These are phyloP conservation scores for Apostichopus leukothele DNA, from an alignment of 53 echinoderm and acorn worm genomes.

Conservation along the genomic window DNA sequence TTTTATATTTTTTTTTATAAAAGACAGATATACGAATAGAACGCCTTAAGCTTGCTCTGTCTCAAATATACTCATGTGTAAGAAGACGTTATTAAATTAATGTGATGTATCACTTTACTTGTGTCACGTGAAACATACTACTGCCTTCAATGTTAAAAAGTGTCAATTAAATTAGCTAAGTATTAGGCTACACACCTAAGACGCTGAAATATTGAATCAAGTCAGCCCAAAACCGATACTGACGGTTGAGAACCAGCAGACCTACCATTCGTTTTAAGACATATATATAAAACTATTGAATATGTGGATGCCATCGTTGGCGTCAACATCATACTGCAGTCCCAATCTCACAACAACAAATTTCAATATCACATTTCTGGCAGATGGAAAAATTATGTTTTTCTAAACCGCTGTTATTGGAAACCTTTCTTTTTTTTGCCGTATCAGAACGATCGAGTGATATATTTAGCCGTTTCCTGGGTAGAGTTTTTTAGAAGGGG, in stretches of 20 bases:
- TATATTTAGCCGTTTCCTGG: no score
- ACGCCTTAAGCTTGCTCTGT: constrained; percentile 29
- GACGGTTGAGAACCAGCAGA: neutral
- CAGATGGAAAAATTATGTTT: neutral
- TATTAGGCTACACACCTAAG: constrained; percentile 28
- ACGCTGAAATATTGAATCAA: constrained; percentile 26
- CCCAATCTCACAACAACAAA: neutral
- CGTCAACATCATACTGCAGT: neutral
- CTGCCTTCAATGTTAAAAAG: constrained; percentile 40
- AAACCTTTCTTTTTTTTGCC: no score
- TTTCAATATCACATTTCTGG: neutral
- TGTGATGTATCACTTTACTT: constrained; percentile 42
- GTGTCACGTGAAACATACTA: constrained; percentile 20
- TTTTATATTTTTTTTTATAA: neutral
- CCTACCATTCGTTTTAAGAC: neutral
- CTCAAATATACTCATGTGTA: constrained; percentile 13
- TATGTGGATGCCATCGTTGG: neutral
- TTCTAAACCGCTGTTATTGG: no score
- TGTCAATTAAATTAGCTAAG: constrained; percentile 39
- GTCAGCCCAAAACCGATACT: neutral
- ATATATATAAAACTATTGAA: neutral
- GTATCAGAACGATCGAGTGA: no score
- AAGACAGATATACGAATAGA: constrained; percentile 3
- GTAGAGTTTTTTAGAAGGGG: no score
- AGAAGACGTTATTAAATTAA: constrained; percentile 23